phyloP scores from a whole-genome alignment of 2,888 invertebrate genomes.

The Stegophylla sp. region DNA sequence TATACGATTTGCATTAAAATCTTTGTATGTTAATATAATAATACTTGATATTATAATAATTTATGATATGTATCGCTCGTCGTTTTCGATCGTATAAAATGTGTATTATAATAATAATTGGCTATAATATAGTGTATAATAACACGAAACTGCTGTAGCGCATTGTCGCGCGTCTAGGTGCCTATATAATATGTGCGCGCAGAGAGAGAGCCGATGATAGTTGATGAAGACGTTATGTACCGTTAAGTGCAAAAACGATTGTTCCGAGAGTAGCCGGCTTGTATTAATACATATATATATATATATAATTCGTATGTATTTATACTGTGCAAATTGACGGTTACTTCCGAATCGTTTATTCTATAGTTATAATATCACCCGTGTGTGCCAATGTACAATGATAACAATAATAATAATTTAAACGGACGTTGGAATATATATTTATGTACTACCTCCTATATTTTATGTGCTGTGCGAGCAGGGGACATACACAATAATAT shows the following conservation, averaged over 20 bases:
- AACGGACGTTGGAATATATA: no score
- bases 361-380: no score
- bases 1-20: no score
- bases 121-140: not conserved
- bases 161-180: not conserved
- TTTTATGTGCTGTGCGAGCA: no score
- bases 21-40: no score
- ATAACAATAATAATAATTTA: no score
- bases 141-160: not conserved
- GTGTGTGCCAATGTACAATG: not conserved
- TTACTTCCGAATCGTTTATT: constrained; percentile 16
- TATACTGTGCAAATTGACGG: constrained; percentile 5
- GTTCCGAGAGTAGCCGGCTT: not conserved
- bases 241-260: constrained; percentile 39
- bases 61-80: not conserved
- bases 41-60: no score
- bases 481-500: not conserved
- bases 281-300: not conserved
- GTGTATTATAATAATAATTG: no score
- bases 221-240: constrained; percentile 38
- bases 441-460: no score
- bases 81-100: not conserved
- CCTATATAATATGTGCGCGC: no score
- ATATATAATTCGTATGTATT: not conserved
- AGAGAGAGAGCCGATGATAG: not conserved